Conservation (phyloP, 2,888 invertebrate genomes). For the Sinopyrophorus schimmeli region DNA sequence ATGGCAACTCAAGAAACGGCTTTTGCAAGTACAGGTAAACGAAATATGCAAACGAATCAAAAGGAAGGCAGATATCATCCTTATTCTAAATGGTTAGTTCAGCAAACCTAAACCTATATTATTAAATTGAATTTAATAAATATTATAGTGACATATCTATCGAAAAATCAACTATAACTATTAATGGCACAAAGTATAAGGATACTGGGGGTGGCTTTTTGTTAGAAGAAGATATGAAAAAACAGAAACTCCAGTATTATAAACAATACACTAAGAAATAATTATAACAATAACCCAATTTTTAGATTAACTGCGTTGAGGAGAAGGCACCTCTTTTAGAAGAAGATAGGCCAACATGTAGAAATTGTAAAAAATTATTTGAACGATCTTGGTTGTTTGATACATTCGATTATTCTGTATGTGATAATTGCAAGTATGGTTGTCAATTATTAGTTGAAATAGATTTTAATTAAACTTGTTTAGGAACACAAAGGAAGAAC, state of each 20-base stretch:
- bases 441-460: not conserved
- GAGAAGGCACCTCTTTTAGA: slow-evolving; percentile 59
- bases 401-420: slow-evolving; percentile 70
- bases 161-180: slow-evolving; percentile 61
- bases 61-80: slow-evolving; percentile 13
- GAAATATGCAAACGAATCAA: no score
- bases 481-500: slow-evolving; percentile 75
- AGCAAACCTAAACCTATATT: no score
- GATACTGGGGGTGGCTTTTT: slow-evolving; percentile 87
- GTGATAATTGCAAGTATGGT: slow-evolving; percentile 71
- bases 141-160: slow-evolving; percentile 53
- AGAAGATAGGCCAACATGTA: slow-evolving; percentile 61
- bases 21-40: no score
- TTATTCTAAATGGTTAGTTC: slow-evolving; percentile 16
- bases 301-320: slow-evolving; percentile 50
- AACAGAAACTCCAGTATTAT: no score
- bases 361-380: slow-evolving; percentile 69
- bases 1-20: no score
- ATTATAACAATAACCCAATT: not conserved
- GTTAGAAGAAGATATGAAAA: slow-evolving; percentile 67
- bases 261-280: no score
- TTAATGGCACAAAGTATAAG: slow-evolving; percentile 67
- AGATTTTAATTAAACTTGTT: slow-evolving; percentile 1
- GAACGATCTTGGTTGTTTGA: slow-evolving; percentile 76
- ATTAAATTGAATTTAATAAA: no score